A percentile compares a stretch with the other conserved stretches of the same genome.
These are phyloP conservation scores for Amorpha juglandis DNA, from an alignment of 2,888 invertebrate genomes.

Conservation along the genomic window DNA sequence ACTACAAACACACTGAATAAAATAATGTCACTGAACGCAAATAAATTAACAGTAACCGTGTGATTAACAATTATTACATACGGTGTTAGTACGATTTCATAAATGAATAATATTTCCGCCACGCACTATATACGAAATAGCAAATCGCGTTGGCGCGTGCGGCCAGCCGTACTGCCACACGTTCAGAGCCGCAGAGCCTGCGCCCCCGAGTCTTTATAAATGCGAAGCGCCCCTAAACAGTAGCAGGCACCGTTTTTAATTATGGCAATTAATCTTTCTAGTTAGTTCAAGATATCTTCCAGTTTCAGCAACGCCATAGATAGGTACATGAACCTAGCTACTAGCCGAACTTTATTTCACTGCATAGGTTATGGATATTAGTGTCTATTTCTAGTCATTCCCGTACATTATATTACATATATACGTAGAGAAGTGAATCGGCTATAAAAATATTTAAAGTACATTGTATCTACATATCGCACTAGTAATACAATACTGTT, in stretches of 20 bases:
- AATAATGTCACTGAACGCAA: neutral
- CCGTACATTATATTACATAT: slow-evolving; percentile 42
- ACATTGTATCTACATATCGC: no score
- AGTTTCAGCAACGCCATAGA: slow-evolving; percentile 61
- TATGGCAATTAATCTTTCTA: slow-evolving; percentile 71
- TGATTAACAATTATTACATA: neutral
- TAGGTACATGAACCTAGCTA: slow-evolving; percentile 34
- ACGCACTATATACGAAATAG: neutral
- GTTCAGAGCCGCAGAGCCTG: slow-evolving; percentile 62
- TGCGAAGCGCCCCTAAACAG: slow-evolving; percentile 61
- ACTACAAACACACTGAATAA: slow-evolving; percentile 36
- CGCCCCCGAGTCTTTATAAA: slow-evolving; percentile 62
- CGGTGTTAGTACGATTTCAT: neutral
- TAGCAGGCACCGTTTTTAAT: slow-evolving; percentile 64
- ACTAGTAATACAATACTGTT: no score
- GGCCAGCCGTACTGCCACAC: slow-evolving; percentile 45
- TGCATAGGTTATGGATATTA: slow-evolving; percentile 38
- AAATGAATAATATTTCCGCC: slow-evolving; percentile 12
- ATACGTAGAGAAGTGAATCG: slow-evolving; percentile 43
- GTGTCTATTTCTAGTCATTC: slow-evolving; percentile 64
- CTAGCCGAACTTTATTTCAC: slow-evolving; percentile 39
- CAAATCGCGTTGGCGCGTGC: slow-evolving; percentile 49
- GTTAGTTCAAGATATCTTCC: slow-evolving; percentile 75
- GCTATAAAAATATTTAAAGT: no score
- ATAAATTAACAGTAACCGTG: neutral